Evolutionary conservation across 2,113 vertebrate species (phyloP).

Genomic region (Athene noctua): DNA sequence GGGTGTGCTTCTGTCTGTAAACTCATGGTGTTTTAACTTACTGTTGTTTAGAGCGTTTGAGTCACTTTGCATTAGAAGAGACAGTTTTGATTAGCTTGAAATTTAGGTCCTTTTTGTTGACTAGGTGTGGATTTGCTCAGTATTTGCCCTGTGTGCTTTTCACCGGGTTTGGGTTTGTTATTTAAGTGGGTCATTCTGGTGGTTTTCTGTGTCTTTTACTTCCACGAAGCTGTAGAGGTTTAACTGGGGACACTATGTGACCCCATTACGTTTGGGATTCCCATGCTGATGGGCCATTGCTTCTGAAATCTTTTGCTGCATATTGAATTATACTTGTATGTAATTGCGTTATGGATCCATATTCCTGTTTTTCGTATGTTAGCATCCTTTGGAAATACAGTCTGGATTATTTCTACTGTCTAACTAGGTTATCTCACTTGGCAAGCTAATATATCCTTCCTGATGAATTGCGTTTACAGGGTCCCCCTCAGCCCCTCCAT

Average conservation of each 20-base stretch:
- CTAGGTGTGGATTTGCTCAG: not conserved
- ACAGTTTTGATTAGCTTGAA: not conserved
- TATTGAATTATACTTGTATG: conserved; percentile 53
- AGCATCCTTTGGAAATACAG: conserved; percentile 44
- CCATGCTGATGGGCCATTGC: not conserved
- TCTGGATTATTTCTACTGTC: not conserved
- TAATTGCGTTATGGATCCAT: conserved; percentile 17
- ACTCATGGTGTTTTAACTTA: accelerated
- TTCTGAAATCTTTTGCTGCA: conserved; percentile 30
- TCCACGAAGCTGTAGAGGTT: not conserved
- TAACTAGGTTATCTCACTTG: conserved; percentile 14
- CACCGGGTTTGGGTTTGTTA: not conserved
- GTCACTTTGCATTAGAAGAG: not conserved
- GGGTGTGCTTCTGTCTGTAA: not conserved
- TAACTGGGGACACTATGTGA: not conserved
- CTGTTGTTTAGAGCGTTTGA: not conserved
- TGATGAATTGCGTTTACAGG: not conserved
- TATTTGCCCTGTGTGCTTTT: not conserved
- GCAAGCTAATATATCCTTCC: not conserved
- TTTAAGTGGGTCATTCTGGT: not conserved
- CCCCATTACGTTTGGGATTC: conserved; percentile 26
- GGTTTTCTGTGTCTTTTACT: not conserved
- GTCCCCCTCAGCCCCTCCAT: not conserved
- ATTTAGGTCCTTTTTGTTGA: not conserved
- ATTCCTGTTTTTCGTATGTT: conserved; percentile 36